Base-by-base conservation (phyloP, 2,113 vertebrate species). In the Raja brachyura region DNA sequence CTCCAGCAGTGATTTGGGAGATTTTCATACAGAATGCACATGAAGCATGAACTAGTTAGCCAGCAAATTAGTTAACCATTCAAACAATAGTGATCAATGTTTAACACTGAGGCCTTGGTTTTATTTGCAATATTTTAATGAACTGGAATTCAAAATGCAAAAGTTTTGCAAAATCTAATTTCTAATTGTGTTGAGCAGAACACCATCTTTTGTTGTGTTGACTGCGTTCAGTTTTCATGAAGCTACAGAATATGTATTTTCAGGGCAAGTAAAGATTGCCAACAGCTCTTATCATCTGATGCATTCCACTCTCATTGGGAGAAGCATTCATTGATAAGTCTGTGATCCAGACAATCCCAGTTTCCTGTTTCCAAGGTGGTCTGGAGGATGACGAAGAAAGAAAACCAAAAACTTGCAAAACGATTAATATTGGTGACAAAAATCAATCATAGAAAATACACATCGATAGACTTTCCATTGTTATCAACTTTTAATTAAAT, bases 261-360 rank as follows among this genome's bases (percentile, higher is more conserved):
- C 22, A 73, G 20, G 66, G 22, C 18, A 73, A 48, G 66, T 2
- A 92, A 92, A 25, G 11, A 48, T 73, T 54, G 33, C 8, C 66
- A 48, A 10, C 31, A 68, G 22, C 18, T 73, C 13, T 48, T 92
- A 48, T 68, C 16, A 73, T 92, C 20, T 92, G 20, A 48, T 70
- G 8, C 33, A 20, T 73, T 31, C 88, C 33, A 48, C 61, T 90
- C 20, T 73, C 66, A 48, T 73, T 13, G 39, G 39, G 90, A 70
- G 63, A 39, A 54, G 20, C 33, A 70, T 92, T 92, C 66, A 20
- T 9, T 90, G 88, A 70, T 92, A 86, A 81, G 88, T 70, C 31
- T 68, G 31, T 39, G 31, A 25, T 66, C 90, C 68, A 73, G 88
- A 39, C 66, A 5, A 25, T 48, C n/a, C n/a, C n/a, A n/a, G n/a